A percentile compares a stretch with the other conserved stretches of the same genome.
Evolutionary conservation across 2,797 vertebrate genomes (phyloP).

Genomic region (Anisognathus igniventris): DNA sequence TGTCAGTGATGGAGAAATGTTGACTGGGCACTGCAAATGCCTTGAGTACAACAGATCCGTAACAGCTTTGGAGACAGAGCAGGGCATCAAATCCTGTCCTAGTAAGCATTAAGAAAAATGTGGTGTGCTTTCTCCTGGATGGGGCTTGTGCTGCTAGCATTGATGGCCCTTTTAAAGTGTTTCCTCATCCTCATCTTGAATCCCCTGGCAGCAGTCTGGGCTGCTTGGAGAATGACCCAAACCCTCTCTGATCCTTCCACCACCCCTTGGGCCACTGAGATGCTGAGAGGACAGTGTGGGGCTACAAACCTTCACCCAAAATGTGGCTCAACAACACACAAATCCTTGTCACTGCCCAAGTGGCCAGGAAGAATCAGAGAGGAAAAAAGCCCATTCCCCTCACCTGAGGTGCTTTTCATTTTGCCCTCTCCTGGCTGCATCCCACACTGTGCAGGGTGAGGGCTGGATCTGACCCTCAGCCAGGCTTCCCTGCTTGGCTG

Average conservation of each 20-base stretch:
- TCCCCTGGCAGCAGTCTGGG: not conserved
- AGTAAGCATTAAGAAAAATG: not conserved
- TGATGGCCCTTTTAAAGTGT: not conserved
- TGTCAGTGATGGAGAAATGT: not conserved
- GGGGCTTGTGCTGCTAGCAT: not conserved
- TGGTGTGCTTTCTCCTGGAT: not conserved
- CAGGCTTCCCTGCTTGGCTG: not conserved
- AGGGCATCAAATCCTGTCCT: not conserved
- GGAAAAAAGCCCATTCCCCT: accelerated
- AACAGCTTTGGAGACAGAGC: not conserved
- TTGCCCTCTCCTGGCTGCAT: accelerated
- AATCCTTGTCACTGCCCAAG: not conserved
- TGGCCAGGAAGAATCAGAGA: not conserved
- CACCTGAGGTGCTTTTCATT: not conserved
- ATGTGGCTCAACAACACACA: accelerated
- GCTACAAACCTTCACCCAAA: not conserved
- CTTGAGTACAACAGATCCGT: not conserved
- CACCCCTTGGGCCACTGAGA: accelerated
- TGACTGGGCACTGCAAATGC: not conserved
- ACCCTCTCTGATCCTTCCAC: not conserved
- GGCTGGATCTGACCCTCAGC: not conserved
- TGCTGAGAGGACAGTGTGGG: accelerated
- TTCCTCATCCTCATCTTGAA: not conserved
- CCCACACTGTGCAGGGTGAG: accelerated
- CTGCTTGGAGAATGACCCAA: not conserved